Percentiles rank a stretch among this genome's conserved stretches.
phyloP scores from a whole-genome alignment of 2,888 invertebrate species.

The Serrognathus titanus region DNA sequence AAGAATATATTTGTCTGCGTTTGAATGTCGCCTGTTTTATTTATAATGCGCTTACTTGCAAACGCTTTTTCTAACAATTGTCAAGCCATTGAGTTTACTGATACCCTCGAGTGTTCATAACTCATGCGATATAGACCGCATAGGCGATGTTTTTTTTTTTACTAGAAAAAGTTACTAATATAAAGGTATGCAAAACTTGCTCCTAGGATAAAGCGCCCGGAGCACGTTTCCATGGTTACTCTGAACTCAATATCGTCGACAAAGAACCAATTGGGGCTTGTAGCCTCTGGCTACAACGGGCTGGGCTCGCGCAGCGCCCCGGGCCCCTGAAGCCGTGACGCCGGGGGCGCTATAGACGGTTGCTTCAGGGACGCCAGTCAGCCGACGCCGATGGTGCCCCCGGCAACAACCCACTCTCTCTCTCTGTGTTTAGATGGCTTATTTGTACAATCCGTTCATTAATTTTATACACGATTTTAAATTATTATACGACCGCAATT shows the following conservation, averaged over 20 bases:
- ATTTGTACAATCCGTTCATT: conserved; percentile 32
- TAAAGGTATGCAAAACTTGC: conserved; percentile 28
- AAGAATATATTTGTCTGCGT: no score
- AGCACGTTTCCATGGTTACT: conserved; percentile 41
- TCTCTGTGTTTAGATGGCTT: conserved; percentile 23
- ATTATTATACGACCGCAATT: no score
- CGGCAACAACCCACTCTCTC: conserved; percentile 24
- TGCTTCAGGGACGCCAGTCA: conserved; percentile 31
- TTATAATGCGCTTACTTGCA: no score
- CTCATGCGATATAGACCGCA: neutral
- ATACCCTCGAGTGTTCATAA: conserved; percentile 1
- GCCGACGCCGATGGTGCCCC: conserved; percentile 36
- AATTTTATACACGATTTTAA: conserved; percentile 10
- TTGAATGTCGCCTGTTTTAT: no score
- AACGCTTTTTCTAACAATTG: neutral
- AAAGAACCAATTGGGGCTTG: conserved; percentile 40
- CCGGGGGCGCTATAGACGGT: conserved; percentile 38
- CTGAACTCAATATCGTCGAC: conserved; percentile 43
- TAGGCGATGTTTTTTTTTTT: neutral
- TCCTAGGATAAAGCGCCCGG: conserved; percentile 28
- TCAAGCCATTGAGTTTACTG: neutral
- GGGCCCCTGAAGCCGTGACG: conserved; percentile 33
- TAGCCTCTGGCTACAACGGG: conserved; percentile 21
- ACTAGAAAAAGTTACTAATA: conserved; percentile 21
- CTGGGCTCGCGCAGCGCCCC: conserved; percentile 33